Evolutionary conservation across 2,797 vertebrate genomes (phyloP).

Genomic region (Clarias platycephalus): DNA sequence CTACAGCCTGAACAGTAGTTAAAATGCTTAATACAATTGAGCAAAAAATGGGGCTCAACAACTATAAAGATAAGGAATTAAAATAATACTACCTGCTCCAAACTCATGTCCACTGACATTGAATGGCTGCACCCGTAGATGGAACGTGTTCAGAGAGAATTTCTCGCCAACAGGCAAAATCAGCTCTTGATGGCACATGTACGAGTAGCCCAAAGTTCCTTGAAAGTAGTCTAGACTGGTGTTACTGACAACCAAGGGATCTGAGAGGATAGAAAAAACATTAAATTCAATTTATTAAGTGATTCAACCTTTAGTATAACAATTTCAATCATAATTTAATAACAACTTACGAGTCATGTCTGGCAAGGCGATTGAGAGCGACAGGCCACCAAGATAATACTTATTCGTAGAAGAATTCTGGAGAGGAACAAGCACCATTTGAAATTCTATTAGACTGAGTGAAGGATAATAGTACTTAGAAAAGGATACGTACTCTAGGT

Average conservation of each 20-base stretch:
- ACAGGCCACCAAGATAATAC: constrained; percentile 71
- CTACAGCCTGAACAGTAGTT: no score
- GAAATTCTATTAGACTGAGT: not conserved
- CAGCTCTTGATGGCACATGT: constrained; percentile 85
- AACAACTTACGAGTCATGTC: constrained; percentile 70
- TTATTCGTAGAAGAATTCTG: constrained; percentile 74
- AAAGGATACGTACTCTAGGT: not conserved
- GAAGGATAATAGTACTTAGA: not conserved
- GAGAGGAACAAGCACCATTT: constrained; percentile 37
- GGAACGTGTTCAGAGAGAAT: constrained; percentile 82
- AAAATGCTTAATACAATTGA: not conserved
- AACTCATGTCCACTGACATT: constrained; percentile 78
- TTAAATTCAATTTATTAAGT: not conserved
- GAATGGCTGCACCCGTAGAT: constrained; percentile 90
- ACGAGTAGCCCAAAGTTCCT: constrained; percentile 84
- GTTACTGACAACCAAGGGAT: constrained; percentile 64
- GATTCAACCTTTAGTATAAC: not conserved
- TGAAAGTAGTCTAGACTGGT: constrained; percentile 77
- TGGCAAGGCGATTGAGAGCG: constrained; percentile 61
- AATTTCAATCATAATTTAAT: not conserved
- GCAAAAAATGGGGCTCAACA: not conserved
- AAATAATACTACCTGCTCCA: constrained; percentile 78
- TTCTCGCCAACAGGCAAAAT: constrained; percentile 69
- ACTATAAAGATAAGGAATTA: constrained; percentile 6
- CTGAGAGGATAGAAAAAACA: constrained; percentile 44